phyloP scores from a whole-genome alignment of 2,888 invertebrate genomes.

The Odontomyia ornata region DNA sequence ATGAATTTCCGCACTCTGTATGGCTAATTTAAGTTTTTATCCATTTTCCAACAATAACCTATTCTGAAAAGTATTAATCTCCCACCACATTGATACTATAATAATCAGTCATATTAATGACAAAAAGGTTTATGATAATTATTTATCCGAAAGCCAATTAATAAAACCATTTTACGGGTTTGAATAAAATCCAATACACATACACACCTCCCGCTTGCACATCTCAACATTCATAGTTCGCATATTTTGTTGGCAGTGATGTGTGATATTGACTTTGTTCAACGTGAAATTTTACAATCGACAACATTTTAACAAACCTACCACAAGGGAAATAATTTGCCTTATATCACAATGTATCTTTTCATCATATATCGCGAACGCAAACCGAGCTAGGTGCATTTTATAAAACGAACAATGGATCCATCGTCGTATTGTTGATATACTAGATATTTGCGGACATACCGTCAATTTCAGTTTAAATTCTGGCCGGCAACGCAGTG shows the following conservation, averaged over 20 bases:
- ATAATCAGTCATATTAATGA: not conserved
- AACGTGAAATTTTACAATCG: not conserved
- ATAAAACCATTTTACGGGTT: not conserved
- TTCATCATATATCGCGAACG: not conserved
- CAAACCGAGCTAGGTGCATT: not conserved
- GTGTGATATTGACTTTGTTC: not conserved
- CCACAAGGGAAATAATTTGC: constrained; percentile 8
- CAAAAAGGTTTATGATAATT: constrained; percentile 25
- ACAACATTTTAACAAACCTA: constrained; percentile 21
- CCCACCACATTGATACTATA: not conserved
- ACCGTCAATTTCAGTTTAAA: not conserved
- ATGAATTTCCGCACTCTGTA: too few species aligned
- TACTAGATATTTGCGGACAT: constrained; percentile 1
- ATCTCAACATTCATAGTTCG: not conserved
- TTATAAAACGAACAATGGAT: constrained; percentile 14
- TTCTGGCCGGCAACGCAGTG: not conserved
- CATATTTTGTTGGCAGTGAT: not conserved
- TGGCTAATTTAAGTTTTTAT: too few species aligned
- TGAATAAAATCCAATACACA: not conserved
- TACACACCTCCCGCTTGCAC: not conserved
- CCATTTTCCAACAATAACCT: too few species aligned
- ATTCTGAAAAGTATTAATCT: too few species aligned
- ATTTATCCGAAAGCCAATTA: constrained; percentile 15
- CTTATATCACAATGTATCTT: not conserved
- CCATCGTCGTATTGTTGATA: constrained; percentile 7